Conservation (phyloP, 1,140 invertebrate species). For the Papilio polyxenes region DNA sequence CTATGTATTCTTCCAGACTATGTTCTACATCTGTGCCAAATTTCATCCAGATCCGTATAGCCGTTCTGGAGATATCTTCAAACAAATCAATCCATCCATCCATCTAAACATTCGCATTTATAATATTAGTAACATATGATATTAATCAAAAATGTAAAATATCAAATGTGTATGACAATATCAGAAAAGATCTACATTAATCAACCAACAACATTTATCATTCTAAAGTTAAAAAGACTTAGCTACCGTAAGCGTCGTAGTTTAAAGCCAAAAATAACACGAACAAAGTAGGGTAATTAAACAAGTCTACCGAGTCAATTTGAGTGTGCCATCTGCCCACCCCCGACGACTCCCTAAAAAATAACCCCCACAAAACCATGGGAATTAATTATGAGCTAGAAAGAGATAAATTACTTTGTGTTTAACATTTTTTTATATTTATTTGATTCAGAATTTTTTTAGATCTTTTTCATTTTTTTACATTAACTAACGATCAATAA, state of each 20-base stretch:
- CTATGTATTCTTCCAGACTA: too few relatives aligned
- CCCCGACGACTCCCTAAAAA: slow-evolving; percentile 22
- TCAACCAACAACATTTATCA: slow-evolving; percentile 1
- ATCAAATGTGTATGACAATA: neutral
- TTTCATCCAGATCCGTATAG: too few relatives aligned
- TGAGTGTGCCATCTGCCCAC: slow-evolving; percentile 31
- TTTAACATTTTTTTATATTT: slow-evolving; percentile 19
- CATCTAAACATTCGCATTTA: too few relatives aligned
- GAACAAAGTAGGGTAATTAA: slow-evolving; percentile 35
- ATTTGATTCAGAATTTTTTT: neutral
- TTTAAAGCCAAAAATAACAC: slow-evolving; percentile 32
- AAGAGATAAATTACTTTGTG: slow-evolving; percentile 30
- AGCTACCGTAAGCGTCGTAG: slow-evolving; percentile 18
- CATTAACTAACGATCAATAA: too few relatives aligned
- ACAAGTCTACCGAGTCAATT: slow-evolving; percentile 33
- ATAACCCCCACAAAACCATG: slow-evolving; percentile 22
- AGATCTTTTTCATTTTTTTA: neutral
- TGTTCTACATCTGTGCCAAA: too few relatives aligned
- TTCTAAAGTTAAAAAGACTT: neutral
- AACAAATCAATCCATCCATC: too few relatives aligned
- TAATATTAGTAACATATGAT: neutral
- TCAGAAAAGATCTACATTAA: neutral
- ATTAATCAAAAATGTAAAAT: neutral
- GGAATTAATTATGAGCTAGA: slow-evolving; percentile 33
- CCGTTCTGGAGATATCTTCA: too few relatives aligned